Conservation (phyloP, 2,888 invertebrate species). For the Danaus chrysippus region DNA sequence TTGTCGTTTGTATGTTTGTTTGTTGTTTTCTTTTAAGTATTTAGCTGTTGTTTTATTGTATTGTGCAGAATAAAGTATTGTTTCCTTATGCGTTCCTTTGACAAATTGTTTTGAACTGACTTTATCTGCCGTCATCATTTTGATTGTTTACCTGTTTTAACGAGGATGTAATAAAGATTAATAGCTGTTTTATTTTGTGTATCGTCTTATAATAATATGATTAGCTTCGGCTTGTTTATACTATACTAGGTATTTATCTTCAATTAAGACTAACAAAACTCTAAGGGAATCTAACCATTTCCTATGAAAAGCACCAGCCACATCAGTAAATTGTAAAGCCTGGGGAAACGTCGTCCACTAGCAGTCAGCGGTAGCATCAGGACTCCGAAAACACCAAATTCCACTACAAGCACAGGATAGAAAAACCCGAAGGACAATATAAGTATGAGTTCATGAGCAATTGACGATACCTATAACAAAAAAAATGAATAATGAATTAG, state of each 20-base stretch:
- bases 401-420: constrained; percentile 89
- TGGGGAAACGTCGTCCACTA: constrained; percentile 57
- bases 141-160: no score
- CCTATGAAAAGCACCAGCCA: constrained; percentile 91
- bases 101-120: constrained; percentile 1
- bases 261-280: background rate
- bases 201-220: no score
- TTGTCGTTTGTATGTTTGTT: background rate
- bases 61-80: background rate
- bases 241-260: background rate
- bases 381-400: constrained; percentile 86
- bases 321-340: constrained; percentile 87
- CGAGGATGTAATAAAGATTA: no score
- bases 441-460: constrained; percentile 93
- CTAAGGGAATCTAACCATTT: constrained; percentile 70
- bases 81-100: constrained; percentile 1
- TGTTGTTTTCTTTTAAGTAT: constrained; percentile 6
- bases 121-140: background rate
- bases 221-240: no score
- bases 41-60: constrained; percentile 12
- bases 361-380: constrained; percentile 76
- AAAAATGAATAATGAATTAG: background rate
- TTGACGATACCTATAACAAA: constrained; percentile 83
- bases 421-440: constrained; percentile 89
- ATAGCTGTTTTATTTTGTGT: no score